Percentiles rank a stretch among this genome's conserved stretches.
These are phyloP conservation scores for Zaprionus taronus DNA, from an alignment of 1,140 invertebrate species.

Conservation along the genomic window DNA sequence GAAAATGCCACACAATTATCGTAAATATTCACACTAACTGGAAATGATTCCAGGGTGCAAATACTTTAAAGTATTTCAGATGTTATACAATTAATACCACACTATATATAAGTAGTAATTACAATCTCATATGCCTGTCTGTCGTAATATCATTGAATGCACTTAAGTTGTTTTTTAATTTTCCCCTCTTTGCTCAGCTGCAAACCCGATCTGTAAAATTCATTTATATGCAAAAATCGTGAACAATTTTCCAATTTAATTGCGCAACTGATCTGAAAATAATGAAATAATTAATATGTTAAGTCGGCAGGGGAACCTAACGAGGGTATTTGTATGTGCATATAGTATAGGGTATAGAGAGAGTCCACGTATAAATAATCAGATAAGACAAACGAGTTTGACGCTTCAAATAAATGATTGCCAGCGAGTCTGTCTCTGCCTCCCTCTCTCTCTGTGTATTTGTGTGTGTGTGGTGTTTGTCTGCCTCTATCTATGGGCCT, in stretches of 20 bases:
- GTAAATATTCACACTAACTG: background rate
- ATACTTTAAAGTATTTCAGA: slow-evolving; percentile 8
- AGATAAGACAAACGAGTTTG: slow-evolving; percentile 82
- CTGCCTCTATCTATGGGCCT: slow-evolving; percentile 69
- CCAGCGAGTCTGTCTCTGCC: slow-evolving; percentile 36
- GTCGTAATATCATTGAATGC: background rate
- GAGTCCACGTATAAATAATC: slow-evolving; percentile 74
- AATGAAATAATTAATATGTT: slow-evolving; percentile 12
- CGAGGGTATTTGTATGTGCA: background rate
- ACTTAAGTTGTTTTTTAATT: background rate
- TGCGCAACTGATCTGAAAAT: slow-evolving; percentile 1
- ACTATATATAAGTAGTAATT: background rate
- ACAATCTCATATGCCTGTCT: background rate
- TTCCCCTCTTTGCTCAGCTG: background rate
- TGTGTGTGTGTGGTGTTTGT: slow-evolving; percentile 33
- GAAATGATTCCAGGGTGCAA: background rate
- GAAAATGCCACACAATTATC: background rate
- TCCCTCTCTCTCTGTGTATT: slow-evolving; percentile 13
- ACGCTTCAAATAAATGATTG: slow-evolving; percentile 83
- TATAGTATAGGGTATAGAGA: slow-evolving; percentile 40
- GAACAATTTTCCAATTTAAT: background rate
- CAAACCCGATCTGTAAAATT: background rate
- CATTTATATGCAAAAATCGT: slow-evolving; percentile 8
- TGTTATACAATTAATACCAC: slow-evolving; percentile 17
- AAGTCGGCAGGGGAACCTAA: background rate